Evolutionary conservation across 1,140 invertebrate species (phyloP).

Genomic region (Aphaenogaster floridana): DNA sequence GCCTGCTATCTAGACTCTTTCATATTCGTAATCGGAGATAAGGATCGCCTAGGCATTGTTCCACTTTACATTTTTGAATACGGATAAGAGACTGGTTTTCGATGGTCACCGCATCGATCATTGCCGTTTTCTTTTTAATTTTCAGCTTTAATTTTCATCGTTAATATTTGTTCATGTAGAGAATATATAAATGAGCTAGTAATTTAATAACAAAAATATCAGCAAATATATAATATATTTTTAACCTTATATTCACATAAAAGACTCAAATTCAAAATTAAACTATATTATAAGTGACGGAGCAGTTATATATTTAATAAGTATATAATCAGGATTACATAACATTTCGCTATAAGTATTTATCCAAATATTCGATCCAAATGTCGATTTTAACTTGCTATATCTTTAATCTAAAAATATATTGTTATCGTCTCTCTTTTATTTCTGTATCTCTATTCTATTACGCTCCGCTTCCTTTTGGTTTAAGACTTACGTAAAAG

Average conservation of each 20-base stretch:
- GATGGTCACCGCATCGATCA: background rate
- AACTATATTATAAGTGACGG: background rate
- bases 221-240: background rate
- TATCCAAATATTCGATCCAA: slow-evolving; percentile 9
- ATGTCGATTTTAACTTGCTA: background rate
- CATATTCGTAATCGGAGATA: slow-evolving; percentile 58
- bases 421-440: background rate
- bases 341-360: background rate
- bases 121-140: background rate
- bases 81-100: slow-evolving; percentile 27
- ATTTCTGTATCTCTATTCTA: background rate
- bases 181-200: background rate
- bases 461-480: background rate
- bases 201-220: background rate
- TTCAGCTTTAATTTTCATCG: background rate
- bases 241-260: background rate
- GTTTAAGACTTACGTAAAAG: background rate
- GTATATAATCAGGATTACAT: background rate
- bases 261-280: background rate
- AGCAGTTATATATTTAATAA: background rate
- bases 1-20: slow-evolving; percentile 47
- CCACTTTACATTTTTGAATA: slow-evolving; percentile 58
- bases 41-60: slow-evolving; percentile 43
- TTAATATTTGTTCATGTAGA: background rate
- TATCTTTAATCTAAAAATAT: background rate